Evolutionary conservation across 2,113 vertebrate genomes (phyloP).

Genomic region (Pimephales promelas): DNA sequence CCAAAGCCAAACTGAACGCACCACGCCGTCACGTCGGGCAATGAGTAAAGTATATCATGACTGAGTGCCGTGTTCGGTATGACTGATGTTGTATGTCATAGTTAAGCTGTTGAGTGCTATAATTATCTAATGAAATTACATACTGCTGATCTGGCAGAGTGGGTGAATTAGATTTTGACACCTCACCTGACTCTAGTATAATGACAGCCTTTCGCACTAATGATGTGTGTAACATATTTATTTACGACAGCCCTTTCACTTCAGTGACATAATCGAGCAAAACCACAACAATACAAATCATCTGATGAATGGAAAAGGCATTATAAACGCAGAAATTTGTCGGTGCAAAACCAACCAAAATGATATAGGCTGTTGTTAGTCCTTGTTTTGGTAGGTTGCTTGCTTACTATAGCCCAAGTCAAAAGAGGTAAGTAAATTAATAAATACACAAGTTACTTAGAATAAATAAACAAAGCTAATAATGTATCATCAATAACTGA

Average conservation of each 20-base stretch:
- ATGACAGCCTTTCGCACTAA: slow-evolving; percentile 75
- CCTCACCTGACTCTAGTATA: slow-evolving; percentile 72
- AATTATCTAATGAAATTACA: slow-evolving; percentile 42
- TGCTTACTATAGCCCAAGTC: not conserved
- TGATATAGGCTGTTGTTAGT: not conserved
- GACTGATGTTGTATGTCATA: slow-evolving; percentile 9
- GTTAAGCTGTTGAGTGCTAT: slow-evolving; percentile 20
- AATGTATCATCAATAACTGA: not conserved
- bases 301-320: not conserved
- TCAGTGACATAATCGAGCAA: slow-evolving; percentile 60
- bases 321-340: not conserved
- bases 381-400: not conserved
- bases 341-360: not conserved
- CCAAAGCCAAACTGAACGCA: not conserved
- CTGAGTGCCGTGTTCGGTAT: not conserved
- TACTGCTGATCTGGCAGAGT: slow-evolving; percentile 40
- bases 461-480: not conserved
- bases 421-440: not conserved
- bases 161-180: slow-evolving; percentile 67
- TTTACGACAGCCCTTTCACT: slow-evolving; percentile 67
- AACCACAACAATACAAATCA: not conserved
- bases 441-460: not conserved
- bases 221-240: slow-evolving; percentile 71
- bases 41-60: not conserved
- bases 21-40: not conserved